Evolutionary conservation across 2,888 invertebrate species (phyloP).

Genomic region (Emmelina monodactyla): DNA sequence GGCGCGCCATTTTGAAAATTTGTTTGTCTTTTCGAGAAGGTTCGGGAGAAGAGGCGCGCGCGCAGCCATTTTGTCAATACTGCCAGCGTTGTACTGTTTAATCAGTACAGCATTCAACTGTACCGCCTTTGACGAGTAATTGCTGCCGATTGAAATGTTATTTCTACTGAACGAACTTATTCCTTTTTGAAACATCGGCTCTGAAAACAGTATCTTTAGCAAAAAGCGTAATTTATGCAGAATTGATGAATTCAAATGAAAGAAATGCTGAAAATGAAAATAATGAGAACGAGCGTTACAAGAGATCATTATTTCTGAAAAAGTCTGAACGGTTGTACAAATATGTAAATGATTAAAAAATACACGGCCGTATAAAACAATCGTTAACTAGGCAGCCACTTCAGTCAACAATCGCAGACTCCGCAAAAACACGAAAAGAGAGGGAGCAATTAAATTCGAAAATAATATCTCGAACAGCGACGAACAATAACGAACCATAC

Average conservation of each 20-base stretch:
- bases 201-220: too few species aligned
- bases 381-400: conserved; percentile 20
- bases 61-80: conserved; percentile 60
- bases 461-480: conserved; percentile 45
- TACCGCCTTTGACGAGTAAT: conserved; percentile 64
- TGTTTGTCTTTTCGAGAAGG: conserved; percentile 36
- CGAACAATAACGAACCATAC: conserved; percentile 57
- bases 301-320: neutral
- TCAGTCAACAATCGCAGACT: conserved; percentile 28
- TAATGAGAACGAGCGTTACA: neutral
- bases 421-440: conserved; percentile 28
- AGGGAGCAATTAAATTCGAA: conserved; percentile 48
- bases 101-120: conserved; percentile 56
- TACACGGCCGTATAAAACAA: conserved; percentile 27
- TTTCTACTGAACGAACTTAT: conserved; percentile 13
- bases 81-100: conserved; percentile 53
- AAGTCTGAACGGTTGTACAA: neutral
- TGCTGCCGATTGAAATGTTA: conserved; percentile 57
- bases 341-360: conserved; percentile 12
- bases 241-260: neutral
- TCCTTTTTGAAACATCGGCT: too few species aligned
- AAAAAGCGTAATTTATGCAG: too few species aligned
- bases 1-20: conserved; percentile 51
- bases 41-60: conserved; percentile 36
- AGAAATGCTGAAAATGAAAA: neutral